Percentiles rank a stretch among this genome's conserved stretches.
Conservation (phyloP, 2,797 vertebrate genomes). For the Sciurus vulgaris region DNA sequence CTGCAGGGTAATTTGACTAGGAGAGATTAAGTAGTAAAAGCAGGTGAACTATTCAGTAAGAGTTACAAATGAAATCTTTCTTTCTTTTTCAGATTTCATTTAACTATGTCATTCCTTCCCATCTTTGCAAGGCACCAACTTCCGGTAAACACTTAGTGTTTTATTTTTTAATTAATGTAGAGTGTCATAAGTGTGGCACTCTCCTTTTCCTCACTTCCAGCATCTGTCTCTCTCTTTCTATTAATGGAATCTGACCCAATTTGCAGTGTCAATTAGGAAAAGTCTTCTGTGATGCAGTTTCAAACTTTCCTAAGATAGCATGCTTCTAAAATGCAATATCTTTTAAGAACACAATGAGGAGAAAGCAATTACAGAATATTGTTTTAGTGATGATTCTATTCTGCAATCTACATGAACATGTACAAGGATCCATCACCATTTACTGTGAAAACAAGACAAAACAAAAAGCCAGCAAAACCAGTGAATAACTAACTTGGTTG, state of each 20-base stretch:
- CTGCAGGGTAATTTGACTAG: not conserved
- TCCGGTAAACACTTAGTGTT: not conserved
- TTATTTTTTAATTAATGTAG: constrained; percentile 69
- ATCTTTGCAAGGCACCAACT: not conserved
- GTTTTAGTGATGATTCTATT: constrained; percentile 28
- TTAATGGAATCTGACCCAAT: constrained; percentile 78
- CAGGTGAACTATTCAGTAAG: not conserved
- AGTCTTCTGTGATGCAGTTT: constrained; percentile 29
- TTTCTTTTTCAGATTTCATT: not conserved
- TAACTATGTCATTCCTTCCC: not conserved
- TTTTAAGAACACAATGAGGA: constrained; percentile 25
- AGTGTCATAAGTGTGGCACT: constrained; percentile 43
- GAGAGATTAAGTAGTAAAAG: not conserved
- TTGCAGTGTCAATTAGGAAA: constrained; percentile 65
- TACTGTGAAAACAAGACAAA: not conserved
- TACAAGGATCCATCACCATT: not conserved
- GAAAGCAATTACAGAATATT: not conserved
- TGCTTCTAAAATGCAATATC: constrained; percentile 53
- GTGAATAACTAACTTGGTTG: not conserved
- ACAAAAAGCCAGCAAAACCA: not conserved
- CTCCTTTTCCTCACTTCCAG: constrained; percentile 60
- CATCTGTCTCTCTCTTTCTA: constrained; percentile 68
- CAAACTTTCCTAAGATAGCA: constrained; percentile 44
- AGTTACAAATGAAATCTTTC: not conserved
- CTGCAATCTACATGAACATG: not conserved